phyloP scores from a whole-genome alignment of 2,888 invertebrate species.

The Steinernema hermaphroditum region DNA sequence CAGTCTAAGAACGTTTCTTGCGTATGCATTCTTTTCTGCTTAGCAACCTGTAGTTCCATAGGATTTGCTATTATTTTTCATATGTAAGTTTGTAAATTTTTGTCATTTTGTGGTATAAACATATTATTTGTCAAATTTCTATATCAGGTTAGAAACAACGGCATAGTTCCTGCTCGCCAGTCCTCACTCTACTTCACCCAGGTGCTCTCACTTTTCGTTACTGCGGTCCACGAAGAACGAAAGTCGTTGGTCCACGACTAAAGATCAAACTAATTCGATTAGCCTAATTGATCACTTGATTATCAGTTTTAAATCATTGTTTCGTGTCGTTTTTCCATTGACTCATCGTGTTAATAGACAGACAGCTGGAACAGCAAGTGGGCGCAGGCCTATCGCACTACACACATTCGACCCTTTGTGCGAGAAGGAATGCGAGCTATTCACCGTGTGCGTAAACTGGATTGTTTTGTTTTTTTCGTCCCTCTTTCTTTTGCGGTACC shows the following conservation, averaged over 20 bases:
- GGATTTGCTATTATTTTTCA: too few relatives aligned
- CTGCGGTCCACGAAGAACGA: too few relatives aligned
- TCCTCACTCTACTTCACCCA: too few relatives aligned
- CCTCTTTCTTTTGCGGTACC: neutral
- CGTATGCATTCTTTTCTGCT: too few relatives aligned
- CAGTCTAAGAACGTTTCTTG: too few relatives aligned
- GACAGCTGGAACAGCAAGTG: slow-evolving; percentile 27
- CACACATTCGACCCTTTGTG: slow-evolving; percentile 30
- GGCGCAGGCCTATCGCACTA: slow-evolving; percentile 22
- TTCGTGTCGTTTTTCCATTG: slow-evolving; percentile 20
- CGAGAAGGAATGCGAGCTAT: slow-evolving; percentile 29
- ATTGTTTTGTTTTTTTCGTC: slow-evolving; percentile 27
- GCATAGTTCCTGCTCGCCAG: too few relatives aligned
- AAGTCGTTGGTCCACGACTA: neutral
- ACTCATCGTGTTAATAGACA: slow-evolving; percentile 1
- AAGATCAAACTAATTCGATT: neutral
- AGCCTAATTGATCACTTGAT: neutral
- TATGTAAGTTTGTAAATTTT: too few relatives aligned
- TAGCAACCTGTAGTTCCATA: too few relatives aligned
- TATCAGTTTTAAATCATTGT: neutral
- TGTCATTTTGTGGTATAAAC: too few relatives aligned
- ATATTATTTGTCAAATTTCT: too few relatives aligned
- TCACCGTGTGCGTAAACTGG: slow-evolving; percentile 29
- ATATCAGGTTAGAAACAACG: too few relatives aligned
- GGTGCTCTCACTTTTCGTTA: too few relatives aligned